phyloP scores from a whole-genome alignment of 2,888 invertebrate genomes.

The Nasonia oneida region DNA sequence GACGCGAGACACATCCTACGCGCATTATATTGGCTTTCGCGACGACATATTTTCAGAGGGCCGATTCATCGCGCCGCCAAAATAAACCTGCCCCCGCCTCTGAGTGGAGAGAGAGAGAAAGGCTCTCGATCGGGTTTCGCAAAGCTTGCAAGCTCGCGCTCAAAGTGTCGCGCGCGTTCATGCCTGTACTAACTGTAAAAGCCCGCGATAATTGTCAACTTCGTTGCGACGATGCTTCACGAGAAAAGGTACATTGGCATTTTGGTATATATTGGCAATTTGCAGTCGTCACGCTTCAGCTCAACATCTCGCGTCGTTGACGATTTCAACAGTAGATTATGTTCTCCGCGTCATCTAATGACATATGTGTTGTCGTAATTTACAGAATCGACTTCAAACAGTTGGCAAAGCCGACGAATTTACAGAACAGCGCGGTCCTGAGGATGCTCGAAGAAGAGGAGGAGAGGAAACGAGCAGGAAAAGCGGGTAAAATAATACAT shows the following conservation, averaged over 20 bases:
- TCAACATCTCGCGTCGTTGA: too few relatives aligned
- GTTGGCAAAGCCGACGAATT: constrained; percentile 87
- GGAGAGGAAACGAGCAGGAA: constrained; percentile 83
- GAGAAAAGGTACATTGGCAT: not conserved
- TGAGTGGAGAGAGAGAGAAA: constrained; percentile 46
- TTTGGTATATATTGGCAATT: not conserved
- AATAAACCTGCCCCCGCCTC: constrained; percentile 67
- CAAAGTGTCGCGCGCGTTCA: constrained; percentile 65
- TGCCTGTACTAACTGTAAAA: too few relatives aligned
- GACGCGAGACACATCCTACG: not conserved
- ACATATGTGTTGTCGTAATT: constrained; percentile 64
- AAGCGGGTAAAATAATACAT: constrained; percentile 82
- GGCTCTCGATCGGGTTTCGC: too few relatives aligned
- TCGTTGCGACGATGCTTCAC: not conserved
- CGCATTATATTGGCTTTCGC: constrained; percentile 60
- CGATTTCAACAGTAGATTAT: not conserved
- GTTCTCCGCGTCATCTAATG: not conserved
- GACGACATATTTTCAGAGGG: constrained; percentile 72
- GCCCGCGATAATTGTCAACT: too few relatives aligned
- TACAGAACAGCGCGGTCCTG: constrained; percentile 92
- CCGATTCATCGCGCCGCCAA: constrained; percentile 73
- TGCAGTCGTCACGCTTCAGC: too few relatives aligned
- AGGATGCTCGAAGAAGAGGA: constrained; percentile 93
- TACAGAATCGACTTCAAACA: constrained; percentile 90
- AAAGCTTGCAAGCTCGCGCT: too few relatives aligned